Base-by-base conservation (phyloP, 1,140 invertebrate species). In the Palaemon carinicauda region DNA sequence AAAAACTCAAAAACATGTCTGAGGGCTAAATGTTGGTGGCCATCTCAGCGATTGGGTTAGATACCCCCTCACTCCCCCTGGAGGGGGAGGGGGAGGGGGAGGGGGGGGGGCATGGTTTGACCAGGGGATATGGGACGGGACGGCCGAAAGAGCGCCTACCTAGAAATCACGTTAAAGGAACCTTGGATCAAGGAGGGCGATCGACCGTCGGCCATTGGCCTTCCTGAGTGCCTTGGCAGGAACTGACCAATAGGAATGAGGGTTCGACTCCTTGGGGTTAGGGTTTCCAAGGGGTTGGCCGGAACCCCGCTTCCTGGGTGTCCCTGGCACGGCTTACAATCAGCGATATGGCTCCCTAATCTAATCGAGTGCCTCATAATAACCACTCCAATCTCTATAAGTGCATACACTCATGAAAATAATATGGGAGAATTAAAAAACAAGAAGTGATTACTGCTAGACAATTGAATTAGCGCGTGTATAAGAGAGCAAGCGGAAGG, bases 301-400 rank as follows among this genome's bases (percentile, higher is more conserved):
- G 54, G 29, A 24, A 12, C 21, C 31, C 78, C 53, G 54, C n/a
- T 31, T 54, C 56, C 56, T 29, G 56, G 56, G 4, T 19, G 24
- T 17, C 12, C 60, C 19, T 65, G 56, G 56, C 80, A 29, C 60
- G 82, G 82, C 79, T 88, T 78, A 88, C 88, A 89, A 89, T 89
- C 86, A 88, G 78, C 74, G 73, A 84, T 88, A 87, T 88, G 87
- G 88, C 78, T 60, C 52, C 82, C 51, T 89, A 88, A 89, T 88
- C 82, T 88, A 82, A 88, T 88, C 87, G 82, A 69, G 51, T 54
- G 80, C 41, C 86, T 88, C 88, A 89, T 89, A 89, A 89, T 88
- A 88, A 88, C 87, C 60, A 85, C 82, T 80, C 88, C 88, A 89
- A 89, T 89, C 88, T 89, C 77, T 89, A 87, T 89, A 89, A 89